Base-by-base conservation (phyloP, 2,797 vertebrate genomes). In the Setipinna tenuifilis region DNA sequence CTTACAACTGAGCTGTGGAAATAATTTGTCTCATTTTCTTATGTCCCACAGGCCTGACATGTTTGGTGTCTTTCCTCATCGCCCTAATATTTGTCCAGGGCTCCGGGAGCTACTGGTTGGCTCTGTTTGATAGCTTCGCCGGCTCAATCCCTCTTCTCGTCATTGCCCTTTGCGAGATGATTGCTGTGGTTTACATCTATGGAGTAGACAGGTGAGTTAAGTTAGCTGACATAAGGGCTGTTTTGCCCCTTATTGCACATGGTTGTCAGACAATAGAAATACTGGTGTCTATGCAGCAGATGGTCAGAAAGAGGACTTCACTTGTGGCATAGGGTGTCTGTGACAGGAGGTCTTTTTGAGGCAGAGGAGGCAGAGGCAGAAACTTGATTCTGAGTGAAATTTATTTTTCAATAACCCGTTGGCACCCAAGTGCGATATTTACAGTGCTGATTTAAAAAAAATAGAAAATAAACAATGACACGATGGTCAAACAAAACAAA, bases 101-200 rank as follows among this genome's bases (percentile, higher is more conserved):
- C 0, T 98, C 97, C 0, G 97, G 98, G 57, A 97, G 96, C 91
- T 98, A 98, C 88, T 99, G 98, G 98, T 94, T 98, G 54, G 94
- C 95, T 5, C 91, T 99, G 4, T 96, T 99, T 91, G 97, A 99
- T 84, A 83, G 71, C 58, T 98, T 96, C 28, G 97, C 97, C 21
- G 97, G 96, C 83, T 99, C 98, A 65, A 96, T 98, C 85, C 97
- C 97, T 0, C 91, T 99, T 86, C 92, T 99, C 0, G 88, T 98
- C 68, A 93, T 97, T 28, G 97, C 96, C 12, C 97, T 98, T 93
- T 97, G 90, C 19, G 97, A 99, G 93, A 97, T 97, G 95, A 86
- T 97, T 87, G 88, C 96, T 0, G 96, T 98, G 0, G 94, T 96
- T 85, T 98, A 98, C 86, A 91, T 81, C 31, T 84, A 84, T 16